These are phyloP conservation scores for Liodrosophila aerea DNA, from an alignment of 2,888 invertebrate genomes.

Conservation along the genomic window DNA sequence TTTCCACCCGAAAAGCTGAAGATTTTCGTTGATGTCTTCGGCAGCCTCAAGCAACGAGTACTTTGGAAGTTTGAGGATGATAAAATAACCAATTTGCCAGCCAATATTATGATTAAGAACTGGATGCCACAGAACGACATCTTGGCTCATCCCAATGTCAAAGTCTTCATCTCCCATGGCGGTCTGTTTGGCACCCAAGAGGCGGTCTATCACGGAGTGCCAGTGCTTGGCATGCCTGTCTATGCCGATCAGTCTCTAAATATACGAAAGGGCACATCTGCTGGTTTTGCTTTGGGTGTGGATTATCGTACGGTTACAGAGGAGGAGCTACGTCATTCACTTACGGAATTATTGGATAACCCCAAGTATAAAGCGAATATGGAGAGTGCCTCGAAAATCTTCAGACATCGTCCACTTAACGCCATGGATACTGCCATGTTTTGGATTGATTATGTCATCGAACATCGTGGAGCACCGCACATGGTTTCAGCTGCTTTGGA, in stretches of 20 bases:
- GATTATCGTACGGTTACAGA: constrained; percentile 68
- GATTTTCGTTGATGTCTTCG: constrained; percentile 80
- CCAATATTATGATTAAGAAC: constrained; percentile 81
- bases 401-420: constrained; percentile 76
- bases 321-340: constrained; percentile 54
- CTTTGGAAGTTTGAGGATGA: constrained; percentile 83
- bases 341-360: constrained; percentile 79
- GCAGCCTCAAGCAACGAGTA: constrained; percentile 80
- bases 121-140: constrained; percentile 84
- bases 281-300: constrained; percentile 73
- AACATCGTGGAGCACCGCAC: constrained; percentile 80
- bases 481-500: constrained; percentile 73
- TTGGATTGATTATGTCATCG: constrained; percentile 81
- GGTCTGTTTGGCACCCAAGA: constrained; percentile 81
- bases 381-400: constrained; percentile 67
- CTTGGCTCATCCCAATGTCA: constrained; percentile 81
- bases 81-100: constrained; percentile 72
- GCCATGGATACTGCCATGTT: constrained; percentile 80
- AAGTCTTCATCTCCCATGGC: constrained; percentile 82
- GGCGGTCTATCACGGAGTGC: constrained; percentile 79
- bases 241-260: constrained; percentile 80
- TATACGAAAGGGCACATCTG: constrained; percentile 60
- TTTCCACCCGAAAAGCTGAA: constrained; percentile 79
- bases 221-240: constrained; percentile 81
- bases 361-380: constrained; percentile 77